Conservation (phyloP, 2,888 invertebrate species). For the Muschampia plurimacula region DNA sequence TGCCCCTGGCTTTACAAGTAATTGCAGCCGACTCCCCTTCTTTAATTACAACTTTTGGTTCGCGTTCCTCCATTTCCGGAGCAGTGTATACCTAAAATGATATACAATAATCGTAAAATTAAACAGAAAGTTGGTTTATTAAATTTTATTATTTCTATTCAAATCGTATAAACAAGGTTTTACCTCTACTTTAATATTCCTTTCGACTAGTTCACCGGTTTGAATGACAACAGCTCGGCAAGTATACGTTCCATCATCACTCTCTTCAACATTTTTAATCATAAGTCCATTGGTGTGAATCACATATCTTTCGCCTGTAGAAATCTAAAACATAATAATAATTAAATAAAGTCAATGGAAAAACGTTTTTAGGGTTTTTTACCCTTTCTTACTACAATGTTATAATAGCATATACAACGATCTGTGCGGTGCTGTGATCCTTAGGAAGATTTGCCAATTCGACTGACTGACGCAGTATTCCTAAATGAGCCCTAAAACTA, state of each 20-base stretch:
- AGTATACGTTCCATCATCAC: conserved; percentile 94
- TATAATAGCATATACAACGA: too few relatives aligned
- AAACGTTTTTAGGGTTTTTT: background rate
- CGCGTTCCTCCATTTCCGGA: conserved; percentile 89
- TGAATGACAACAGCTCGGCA: conserved; percentile 94
- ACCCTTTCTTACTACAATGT: background rate
- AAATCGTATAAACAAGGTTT: conserved; percentile 30
- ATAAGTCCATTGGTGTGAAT: conserved; percentile 91
- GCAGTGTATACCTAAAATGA: conserved; percentile 88
- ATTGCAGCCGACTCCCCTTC: conserved; percentile 93
- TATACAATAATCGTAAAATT: conserved; percentile 29
- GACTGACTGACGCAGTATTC: too few relatives aligned
- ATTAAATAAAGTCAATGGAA: background rate
- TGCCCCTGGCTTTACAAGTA: conserved; percentile 88
- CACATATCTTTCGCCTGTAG: conserved; percentile 89
- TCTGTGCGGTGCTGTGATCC: too few relatives aligned
- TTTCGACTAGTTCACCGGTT: conserved; percentile 92
- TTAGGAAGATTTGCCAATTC: too few relatives aligned
- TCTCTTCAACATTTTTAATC: conserved; percentile 91
- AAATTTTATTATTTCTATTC: conserved; percentile 21
- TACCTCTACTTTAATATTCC: conserved; percentile 93
- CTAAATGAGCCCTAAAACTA: too few relatives aligned
- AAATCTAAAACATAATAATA: conserved; percentile 75
- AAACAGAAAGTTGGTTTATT: conserved; percentile 7
- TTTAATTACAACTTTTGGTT: conserved; percentile 87